Evolutionary conservation across 1,140 invertebrate genomes (phyloP).

Genomic region (Hylyphantes graminicola): DNA sequence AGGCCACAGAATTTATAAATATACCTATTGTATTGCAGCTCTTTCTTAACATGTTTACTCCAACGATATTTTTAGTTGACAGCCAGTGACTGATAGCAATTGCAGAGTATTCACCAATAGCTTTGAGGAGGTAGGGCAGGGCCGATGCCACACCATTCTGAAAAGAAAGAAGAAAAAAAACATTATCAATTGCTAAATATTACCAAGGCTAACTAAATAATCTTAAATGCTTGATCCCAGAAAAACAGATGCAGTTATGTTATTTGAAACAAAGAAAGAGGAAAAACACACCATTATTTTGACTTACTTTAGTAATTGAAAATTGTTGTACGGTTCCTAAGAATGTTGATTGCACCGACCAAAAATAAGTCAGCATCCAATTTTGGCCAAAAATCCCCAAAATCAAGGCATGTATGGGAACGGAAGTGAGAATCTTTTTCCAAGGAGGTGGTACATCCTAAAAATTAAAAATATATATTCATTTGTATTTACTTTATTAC

Average conservation of each 20-base stretch:
- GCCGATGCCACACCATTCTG: conserved; percentile 73
- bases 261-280: no score
- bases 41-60: conserved; percentile 50
- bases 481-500: not conserved
- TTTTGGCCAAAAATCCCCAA: conserved; percentile 12
- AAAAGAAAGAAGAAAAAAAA: not conserved
- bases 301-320: conserved; percentile 15
- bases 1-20: no score
- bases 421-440: conserved; percentile 7
- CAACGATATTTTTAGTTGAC: conserved; percentile 61
- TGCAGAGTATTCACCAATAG: conserved; percentile 68
- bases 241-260: no score
- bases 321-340: conserved; percentile 15
- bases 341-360: conserved; percentile 24
- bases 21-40: conserved; percentile 65
- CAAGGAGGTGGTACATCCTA: not conserved
- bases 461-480: not conserved
- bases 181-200: no score
- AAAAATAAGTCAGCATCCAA: conserved; percentile 11
- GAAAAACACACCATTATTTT: not conserved
- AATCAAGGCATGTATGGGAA: conserved; percentile 10
- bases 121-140: conserved; percentile 73
- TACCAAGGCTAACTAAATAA: no score
- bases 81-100: conserved; percentile 70
- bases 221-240: no score